Evolutionary conservation across 2,113 vertebrate species (phyloP), one percentile per base, ranked within the genome.

Genomic region (Noctilio leporinus): DNA sequence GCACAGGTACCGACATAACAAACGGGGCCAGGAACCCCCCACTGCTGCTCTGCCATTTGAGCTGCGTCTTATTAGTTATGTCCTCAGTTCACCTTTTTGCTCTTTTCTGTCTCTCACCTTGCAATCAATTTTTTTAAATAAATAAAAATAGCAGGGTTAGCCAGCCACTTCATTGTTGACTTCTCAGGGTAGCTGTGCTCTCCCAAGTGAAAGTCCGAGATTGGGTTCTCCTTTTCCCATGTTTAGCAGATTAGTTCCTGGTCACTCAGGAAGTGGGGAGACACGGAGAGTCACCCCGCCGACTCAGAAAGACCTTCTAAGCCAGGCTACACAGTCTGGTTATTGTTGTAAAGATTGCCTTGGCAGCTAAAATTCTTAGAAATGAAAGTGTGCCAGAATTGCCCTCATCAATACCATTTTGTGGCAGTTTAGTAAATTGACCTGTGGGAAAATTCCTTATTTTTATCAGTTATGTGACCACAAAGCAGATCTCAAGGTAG

Each of bases 1-100:
- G 99, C 98, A 75, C 98, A 99, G 99, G 99, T 99, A 96, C 40
- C 28, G 26, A 84, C 80, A 35, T 17, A 17, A 19, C 49, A 33
- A 6, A 33, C 12, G 55, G 76, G 78, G 28, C 85, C 22, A 24
- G 51, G 5, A 8, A 10, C 12, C 1, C 1, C 5, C 49, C 38
- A 1, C 38, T 67, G 40, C 64, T 33, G 5, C 19, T 30, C 17
- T 20, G 11, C 40, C 64, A 20, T 12, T 47, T 11, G 12, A 65
- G 19, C 20, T 82, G 7, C 22, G 28, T 82, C 67, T 80, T 22
- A 5, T 4, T 72, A 30, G 45, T 67, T 59, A 9, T 33, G 24
- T 38, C 17, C 45, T 83, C 35, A 26, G 30, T 12, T 65, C 59
- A 2, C 6, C 1, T 28, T 64, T 84, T 64, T 15, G 14, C 47